Evolutionary conservation across 2,113 vertebrate species (phyloP).

Genomic region (Heterochromis multidens): DNA sequence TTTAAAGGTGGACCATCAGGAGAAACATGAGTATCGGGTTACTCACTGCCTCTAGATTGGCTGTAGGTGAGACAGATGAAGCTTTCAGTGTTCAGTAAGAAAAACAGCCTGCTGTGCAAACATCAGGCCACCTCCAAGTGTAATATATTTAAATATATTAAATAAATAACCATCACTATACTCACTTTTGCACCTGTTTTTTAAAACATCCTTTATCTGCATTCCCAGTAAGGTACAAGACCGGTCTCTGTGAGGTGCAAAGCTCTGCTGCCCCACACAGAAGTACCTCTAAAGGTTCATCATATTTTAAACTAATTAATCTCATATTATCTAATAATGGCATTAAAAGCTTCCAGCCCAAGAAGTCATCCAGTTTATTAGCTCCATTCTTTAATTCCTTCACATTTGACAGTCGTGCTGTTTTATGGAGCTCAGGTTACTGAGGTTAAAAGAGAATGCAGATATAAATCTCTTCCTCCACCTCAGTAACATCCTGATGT

Average conservation of each 20-base stretch:
- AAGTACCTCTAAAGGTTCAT: too few species aligned
- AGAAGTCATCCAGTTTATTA: neutral
- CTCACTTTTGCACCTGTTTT: too few species aligned
- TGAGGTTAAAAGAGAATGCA: slow-evolving; percentile 39
- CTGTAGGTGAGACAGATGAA: too few species aligned
- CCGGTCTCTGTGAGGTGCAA: neutral
- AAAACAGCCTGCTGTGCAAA: too few species aligned
- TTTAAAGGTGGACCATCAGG: too few species aligned
- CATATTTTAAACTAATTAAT: neutral
- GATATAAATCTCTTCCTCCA: slow-evolving; percentile 8
- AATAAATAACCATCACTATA: neutral
- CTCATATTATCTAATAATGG: neutral
- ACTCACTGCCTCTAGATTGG: too few species aligned
- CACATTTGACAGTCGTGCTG: neutral
- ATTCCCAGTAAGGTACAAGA: too few species aligned
- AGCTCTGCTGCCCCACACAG: neutral
- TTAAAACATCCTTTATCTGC: too few species aligned
- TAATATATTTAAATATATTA: neutral
- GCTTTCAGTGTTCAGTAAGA: too few species aligned
- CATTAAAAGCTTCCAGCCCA: neutral
- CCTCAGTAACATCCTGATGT: neutral
- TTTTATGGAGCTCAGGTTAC: slow-evolving; percentile 2
- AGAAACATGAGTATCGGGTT: too few species aligned
- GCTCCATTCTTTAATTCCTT: neutral
- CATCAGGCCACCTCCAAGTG: neutral